Evolutionary conservation across 1,140 invertebrate genomes (phyloP).

Genomic region (Akabosia matsudoensis): DNA sequence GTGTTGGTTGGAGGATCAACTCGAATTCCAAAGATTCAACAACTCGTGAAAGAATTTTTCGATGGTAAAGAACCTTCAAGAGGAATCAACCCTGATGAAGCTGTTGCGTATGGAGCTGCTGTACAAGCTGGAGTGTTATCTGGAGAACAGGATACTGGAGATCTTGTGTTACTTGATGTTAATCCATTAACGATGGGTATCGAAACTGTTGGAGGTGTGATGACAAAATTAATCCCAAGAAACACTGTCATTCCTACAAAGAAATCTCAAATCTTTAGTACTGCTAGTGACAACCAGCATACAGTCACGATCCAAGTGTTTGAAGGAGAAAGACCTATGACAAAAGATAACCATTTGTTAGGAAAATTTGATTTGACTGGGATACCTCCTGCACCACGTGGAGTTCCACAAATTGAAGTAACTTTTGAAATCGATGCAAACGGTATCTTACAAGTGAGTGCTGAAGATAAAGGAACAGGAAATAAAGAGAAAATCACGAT

Average conservation of each 20-base stretch:
- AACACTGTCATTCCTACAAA: slow-evolving; percentile 99
- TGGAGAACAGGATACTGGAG: slow-evolving; percentile 88
- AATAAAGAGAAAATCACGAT: slow-evolving; percentile 98
- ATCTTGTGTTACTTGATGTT: slow-evolving; percentile 94
- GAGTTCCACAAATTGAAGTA: slow-evolving; percentile 98
- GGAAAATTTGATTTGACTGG: slow-evolving; percentile 98
- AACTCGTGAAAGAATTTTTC: slow-evolving; percentile 98
- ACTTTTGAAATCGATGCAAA: slow-evolving; percentile 99
- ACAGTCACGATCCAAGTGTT: slow-evolving; percentile 98
- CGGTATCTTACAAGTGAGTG: slow-evolving; percentile 87
- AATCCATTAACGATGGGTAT: slow-evolving; percentile 98
- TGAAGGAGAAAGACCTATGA: slow-evolving; percentile 98
- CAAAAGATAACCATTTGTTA: slow-evolving; percentile 96
- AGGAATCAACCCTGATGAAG: slow-evolving; percentile 98
- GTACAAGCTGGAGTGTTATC: slow-evolving; percentile 81
- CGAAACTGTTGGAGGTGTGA: slow-evolving; percentile 98
- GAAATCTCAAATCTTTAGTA: slow-evolving; percentile 99
- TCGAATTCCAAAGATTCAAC: slow-evolving; percentile 98
- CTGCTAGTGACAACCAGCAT: slow-evolving; percentile 97
- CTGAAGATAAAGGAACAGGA: slow-evolving; percentile 97
- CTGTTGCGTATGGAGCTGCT: slow-evolving; percentile 96
- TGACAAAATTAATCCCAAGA: slow-evolving; percentile 97
- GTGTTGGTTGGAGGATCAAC: slow-evolving; percentile 98
- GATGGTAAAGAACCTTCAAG: slow-evolving; percentile 95
- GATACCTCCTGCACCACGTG: slow-evolving; percentile 93